Percentiles rank a stretch among this genome's conserved stretches.
These are phyloP conservation scores for Lycia hirtaria DNA, from an alignment of 2,888 invertebrate genomes.

Conservation along the genomic window DNA sequence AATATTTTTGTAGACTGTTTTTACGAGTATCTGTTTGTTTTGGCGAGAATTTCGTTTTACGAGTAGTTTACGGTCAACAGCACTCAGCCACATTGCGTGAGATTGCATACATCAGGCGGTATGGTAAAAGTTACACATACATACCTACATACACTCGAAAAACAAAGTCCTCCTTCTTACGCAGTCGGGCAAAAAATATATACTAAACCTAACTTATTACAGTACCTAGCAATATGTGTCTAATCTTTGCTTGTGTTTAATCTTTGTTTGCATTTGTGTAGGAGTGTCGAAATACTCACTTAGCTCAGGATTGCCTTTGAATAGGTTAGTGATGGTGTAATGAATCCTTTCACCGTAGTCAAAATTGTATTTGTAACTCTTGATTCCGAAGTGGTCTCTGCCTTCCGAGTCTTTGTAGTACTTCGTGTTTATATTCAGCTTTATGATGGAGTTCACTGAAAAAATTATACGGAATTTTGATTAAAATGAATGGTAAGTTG, in stretches of 20 bases:
- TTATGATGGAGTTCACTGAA: conserved; percentile 79
- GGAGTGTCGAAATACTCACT: conserved; percentile 59
- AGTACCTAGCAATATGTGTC: no score
- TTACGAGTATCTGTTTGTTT: conserved; percentile 14
- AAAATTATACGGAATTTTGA: no score
- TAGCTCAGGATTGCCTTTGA: conserved; percentile 79
- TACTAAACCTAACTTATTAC: no score
- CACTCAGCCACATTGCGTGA: conserved; percentile 12
- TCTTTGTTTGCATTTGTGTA: no score
- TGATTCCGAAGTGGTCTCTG: conserved; percentile 79
- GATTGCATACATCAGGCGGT: conserved; percentile 10
- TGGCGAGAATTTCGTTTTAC: conserved; percentile 8
- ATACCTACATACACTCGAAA: no score
- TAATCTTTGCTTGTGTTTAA: no score
- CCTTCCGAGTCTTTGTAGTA: conserved; percentile 76
- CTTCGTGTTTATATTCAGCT: conserved; percentile 77
- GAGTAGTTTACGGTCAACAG: conserved; percentile 9
- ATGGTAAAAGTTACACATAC: background rate
- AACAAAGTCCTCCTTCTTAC: no score
- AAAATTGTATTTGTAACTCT: conserved; percentile 73
- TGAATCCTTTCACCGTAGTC: conserved; percentile 78
- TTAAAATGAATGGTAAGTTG: no score
- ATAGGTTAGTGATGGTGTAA: conserved; percentile 76
- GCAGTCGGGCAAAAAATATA: no score
- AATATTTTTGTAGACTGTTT: conserved; percentile 7